Evolutionary conservation across 2,113 vertebrate species (phyloP), one percentile per base, ranked within the genome.

Genomic region (Rhynchomys soricoides): DNA sequence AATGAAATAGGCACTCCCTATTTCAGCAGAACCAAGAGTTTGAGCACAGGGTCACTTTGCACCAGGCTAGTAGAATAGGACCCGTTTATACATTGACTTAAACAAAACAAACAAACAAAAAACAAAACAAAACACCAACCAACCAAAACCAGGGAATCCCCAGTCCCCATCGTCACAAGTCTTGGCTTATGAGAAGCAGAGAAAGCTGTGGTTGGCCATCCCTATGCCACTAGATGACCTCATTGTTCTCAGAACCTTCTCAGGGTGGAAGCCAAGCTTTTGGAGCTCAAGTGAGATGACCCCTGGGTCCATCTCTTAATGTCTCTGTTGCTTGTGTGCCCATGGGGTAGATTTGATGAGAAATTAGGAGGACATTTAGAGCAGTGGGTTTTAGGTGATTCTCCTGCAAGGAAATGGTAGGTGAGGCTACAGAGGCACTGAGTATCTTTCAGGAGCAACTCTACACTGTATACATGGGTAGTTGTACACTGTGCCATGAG

Each of bases 221-320:
- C 0, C 5, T 0, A 15, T 29, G 17, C 37, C n/a, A 5, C 6
- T 40, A 17, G 22, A 19, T 21, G 11, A 17, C 34, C 22, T 71
- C 31, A 5, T 29, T 34, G 90, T 88, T 74, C 24, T 5, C 34
- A 83, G 7, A 57, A 85, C 19, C 57, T 90, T 73, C 89, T 95
- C 77, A 29, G 59, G 13, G 70, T 81, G 40, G 50, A 91, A 88
- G 26, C 17, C 74, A 96, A 74, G 52, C 4, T 73, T 77, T 50
- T 83, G 74, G 90, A 95, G 50, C 68, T 74, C 45, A 78, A 68
- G 19, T 37, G 45, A 57, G 92, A 94, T 77, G 85, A 86, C 26
- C 31, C 52, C 6, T 40, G 0, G 31, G 55, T 86, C 75, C 37
- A 40, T 34, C 45, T 29, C 7, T 77, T 5, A 0, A 15, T 40